phyloP scores from a whole-genome alignment of 23 tunicate species.

The Halocynthia roretzi region DNA sequence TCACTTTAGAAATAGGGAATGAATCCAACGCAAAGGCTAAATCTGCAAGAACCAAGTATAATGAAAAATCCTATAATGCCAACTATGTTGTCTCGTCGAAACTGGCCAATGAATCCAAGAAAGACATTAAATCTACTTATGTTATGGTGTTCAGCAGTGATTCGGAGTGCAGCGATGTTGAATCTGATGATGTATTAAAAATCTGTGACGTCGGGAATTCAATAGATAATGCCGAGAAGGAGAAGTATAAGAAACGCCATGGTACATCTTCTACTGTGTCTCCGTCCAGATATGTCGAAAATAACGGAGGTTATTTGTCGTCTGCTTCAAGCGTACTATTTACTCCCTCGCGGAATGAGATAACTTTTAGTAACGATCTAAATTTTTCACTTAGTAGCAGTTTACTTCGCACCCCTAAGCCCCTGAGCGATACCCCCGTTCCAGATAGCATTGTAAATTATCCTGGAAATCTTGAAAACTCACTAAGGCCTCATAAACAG shows the following conservation, averaged over 20 bases:
- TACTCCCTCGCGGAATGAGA: not conserved
- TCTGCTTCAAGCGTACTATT: too few relatives aligned
- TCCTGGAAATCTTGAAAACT: too few relatives aligned
- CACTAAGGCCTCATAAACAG: too few relatives aligned
- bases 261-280: not conserved
- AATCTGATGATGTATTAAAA: not conserved
- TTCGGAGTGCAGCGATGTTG: not conserved
- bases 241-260: not conserved
- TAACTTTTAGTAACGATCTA: not conserved
- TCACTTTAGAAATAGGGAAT: too few relatives aligned
- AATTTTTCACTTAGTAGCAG: constrained; percentile 9
- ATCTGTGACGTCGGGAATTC: not conserved
- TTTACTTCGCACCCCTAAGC: not conserved
- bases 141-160: constrained; percentile 13
- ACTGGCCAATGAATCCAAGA: too few relatives aligned
- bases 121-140: too few relatives aligned
- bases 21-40: too few relatives aligned
- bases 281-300: too few relatives aligned
- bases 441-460: not conserved
- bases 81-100: too few relatives aligned
- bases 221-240: not conserved
- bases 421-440: not conserved
- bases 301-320: too few relatives aligned
- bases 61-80: too few relatives aligned
- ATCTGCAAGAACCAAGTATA: too few relatives aligned